These are phyloP conservation scores for Gasteruption jaculator DNA, from an alignment of 2,888 invertebrate species.

Conservation along the genomic window DNA sequence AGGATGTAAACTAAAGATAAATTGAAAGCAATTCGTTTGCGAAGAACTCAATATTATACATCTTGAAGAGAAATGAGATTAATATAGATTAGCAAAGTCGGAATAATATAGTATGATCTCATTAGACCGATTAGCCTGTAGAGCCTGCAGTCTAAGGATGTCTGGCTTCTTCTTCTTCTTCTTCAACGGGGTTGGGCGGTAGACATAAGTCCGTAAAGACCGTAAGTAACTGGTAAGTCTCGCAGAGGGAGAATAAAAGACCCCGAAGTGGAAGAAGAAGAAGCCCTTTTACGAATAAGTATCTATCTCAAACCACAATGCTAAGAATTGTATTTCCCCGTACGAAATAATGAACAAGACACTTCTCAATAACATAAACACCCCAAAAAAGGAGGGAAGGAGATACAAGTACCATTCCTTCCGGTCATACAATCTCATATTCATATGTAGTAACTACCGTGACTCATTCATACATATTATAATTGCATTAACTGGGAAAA, in stretches of 20 bases:
- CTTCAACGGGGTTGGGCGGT: conserved; percentile 23
- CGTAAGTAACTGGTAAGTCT: conserved; percentile 46
- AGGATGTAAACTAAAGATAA: no score
- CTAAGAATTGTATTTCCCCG: conserved; percentile 42
- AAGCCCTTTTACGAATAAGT: conserved; percentile 37
- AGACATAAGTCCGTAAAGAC: conserved; percentile 36
- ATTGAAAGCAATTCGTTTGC: conserved; percentile 20
- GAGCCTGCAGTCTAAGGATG: conserved; percentile 43
- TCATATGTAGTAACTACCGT: no score
- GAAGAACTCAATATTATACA: conserved; percentile 1
- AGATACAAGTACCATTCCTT: no score
- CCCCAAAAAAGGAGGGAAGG: no score
- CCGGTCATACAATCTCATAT: no score
- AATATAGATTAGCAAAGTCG: conserved; percentile 49
- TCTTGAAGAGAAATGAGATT: conserved; percentile 43
- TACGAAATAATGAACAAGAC: conserved; percentile 17
- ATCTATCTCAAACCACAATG: conserved; percentile 39
- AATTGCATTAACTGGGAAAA: no score
- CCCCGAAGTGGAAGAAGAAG: conserved; percentile 27
- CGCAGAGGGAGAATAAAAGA: conserved; percentile 30
- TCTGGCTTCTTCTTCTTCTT: conserved; percentile 45
- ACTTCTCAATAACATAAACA: no score
- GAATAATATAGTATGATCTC: conserved; percentile 50
- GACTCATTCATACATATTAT: no score
- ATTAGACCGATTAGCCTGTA: conserved; percentile 48